phyloP scores from a whole-genome alignment of 2,888 invertebrate genomes.

The Diachrysia chrysitis region DNA sequence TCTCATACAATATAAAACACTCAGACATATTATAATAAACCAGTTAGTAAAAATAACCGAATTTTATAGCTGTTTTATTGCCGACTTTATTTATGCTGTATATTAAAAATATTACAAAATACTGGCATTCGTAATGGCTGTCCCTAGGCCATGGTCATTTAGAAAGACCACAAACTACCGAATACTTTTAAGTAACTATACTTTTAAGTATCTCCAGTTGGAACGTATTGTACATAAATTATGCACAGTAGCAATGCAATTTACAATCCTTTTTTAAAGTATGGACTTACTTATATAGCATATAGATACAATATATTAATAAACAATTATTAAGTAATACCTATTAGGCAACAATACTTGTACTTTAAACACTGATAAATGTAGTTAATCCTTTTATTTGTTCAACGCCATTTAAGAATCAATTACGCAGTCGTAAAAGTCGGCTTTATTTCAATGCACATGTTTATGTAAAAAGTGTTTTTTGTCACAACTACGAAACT shows the following conservation, averaged over 20 bases:
- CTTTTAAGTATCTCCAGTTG: no score
- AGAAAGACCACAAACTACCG: background rate
- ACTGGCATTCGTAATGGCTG: background rate
- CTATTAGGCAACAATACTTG: no score
- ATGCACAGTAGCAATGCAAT: background rate
- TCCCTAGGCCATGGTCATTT: slow-evolving; percentile 1
- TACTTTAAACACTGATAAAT: background rate
- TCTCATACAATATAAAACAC: background rate
- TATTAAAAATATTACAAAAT: background rate
- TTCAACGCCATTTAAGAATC: background rate
- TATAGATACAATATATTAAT: no score
- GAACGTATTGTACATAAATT: background rate
- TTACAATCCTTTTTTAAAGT: background rate
- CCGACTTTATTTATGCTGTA: slow-evolving; percentile 1
- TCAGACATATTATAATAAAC: background rate
- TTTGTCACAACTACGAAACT: slow-evolving; percentile 55
- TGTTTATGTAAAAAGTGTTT: slow-evolving; percentile 11
- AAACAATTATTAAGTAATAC: no score
- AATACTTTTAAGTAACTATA: no score
- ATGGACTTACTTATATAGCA: no score
- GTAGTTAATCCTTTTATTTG: background rate
- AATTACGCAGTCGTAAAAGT: background rate
- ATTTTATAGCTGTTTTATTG: slow-evolving; percentile 1
- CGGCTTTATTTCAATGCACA: slow-evolving; percentile 19
- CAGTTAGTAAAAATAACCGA: background rate